Base-by-base conservation (phyloP, 2,113 vertebrate species). In the Onychostoma macrolepis region DNA sequence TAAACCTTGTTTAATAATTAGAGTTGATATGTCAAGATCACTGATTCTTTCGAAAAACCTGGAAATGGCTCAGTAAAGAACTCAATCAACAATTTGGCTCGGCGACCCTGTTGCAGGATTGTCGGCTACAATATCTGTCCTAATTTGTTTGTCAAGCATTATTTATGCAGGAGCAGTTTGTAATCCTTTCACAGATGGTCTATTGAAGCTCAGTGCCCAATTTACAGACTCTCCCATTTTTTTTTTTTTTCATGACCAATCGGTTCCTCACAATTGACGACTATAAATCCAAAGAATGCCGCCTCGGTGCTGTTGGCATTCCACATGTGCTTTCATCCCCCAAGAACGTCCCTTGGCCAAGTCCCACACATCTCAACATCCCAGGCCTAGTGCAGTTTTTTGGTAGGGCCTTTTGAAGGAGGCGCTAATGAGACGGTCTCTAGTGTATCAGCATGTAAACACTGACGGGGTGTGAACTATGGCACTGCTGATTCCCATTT, bases 401-500 rank as follows among this genome's bases (percentile, higher is more conserved):
- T 38, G 90, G 76, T 81, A 86, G 74, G 92, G 91, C 90, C 90
- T 74, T 92, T 93, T 93, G 87, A 88, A 88, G 82, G 8, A 87
- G 58, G 88, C 88, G 24, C 88, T 94, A 94, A 94, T 92, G 91
- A 95, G 93, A 88, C 82, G 86, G 88, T 93, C 92, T 92, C 92
- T 89, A 33, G 92, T 90, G 93, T 88, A 92, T 91, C 88, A 79
- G 88, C 90, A 87, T 94, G 93, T 93, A 95, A 95, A 95, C 94
- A 94, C 90, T 92, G 92, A 91, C 91, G 91, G 87, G 92, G 91
- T 91, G 88, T 93, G 92, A 95, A 95, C 94, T 92, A 93, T 95
- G 94, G 94, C 94, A 94, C 91, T 89, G 89, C 88, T 86, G 92
- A 91, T 92, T 96, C 95, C 95, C 95, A 94, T 95, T 95, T 95